These are phyloP conservation scores for Neelides sp. DNA, from an alignment of 1,140 invertebrate species.

Conservation along the genomic window DNA sequence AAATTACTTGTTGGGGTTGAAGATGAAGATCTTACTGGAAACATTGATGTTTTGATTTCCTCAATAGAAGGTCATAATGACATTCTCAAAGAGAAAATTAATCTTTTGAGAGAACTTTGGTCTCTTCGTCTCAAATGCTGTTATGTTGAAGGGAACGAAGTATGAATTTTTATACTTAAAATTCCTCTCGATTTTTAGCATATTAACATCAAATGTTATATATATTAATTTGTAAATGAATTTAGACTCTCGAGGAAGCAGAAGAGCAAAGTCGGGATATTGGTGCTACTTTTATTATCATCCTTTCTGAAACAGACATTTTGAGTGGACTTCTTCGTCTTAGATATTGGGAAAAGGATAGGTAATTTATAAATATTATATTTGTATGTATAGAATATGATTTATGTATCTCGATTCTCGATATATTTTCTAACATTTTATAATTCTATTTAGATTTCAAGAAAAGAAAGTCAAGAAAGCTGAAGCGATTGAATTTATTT, in stretches of 20 bases:
- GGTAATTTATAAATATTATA: constrained; percentile 31
- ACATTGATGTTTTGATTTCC: constrained; percentile 53
- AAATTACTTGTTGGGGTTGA: constrained; percentile 47
- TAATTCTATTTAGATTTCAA: constrained; percentile 39
- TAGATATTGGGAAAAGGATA: constrained; percentile 46
- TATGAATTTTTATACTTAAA: constrained; percentile 23
- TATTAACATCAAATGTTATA: not conserved
- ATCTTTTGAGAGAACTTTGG: constrained; percentile 48
- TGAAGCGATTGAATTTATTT: constrained; percentile 47
- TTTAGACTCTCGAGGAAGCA: constrained; percentile 49
- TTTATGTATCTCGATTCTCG: not conserved
- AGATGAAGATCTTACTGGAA: constrained; percentile 38
- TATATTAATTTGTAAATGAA: constrained; percentile 22
- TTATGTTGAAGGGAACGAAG: constrained; percentile 41
- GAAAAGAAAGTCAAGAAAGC: constrained; percentile 46
- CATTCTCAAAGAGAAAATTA: constrained; percentile 49
- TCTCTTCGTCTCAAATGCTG: constrained; percentile 42
- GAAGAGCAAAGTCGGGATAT: constrained; percentile 50
- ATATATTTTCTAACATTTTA: too few relatives aligned
- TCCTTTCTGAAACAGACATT: constrained; percentile 52
- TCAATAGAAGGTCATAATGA: constrained; percentile 43
- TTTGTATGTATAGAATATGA: not conserved
- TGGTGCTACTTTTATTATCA: constrained; percentile 50
- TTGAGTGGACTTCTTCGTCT: constrained; percentile 45
- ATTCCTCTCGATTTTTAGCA: not conserved